phyloP scores from a whole-genome alignment of 2,113 vertebrate species.

The Pagrus major region DNA sequence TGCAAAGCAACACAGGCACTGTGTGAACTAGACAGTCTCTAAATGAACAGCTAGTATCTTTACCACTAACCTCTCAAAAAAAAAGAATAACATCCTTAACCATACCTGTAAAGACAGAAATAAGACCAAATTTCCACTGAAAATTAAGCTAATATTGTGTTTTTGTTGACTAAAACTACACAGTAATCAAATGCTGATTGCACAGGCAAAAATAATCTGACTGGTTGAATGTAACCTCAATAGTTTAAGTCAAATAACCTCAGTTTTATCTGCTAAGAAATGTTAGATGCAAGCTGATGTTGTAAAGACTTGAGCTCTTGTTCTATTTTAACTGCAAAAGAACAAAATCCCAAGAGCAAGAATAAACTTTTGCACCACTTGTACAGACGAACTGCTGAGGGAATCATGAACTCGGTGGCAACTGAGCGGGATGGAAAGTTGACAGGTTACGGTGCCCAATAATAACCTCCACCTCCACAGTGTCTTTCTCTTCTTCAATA shows the following conservation, averaged over 20 bases:
- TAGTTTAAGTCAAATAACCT: background rate
- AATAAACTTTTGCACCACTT: background rate
- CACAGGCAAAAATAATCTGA: background rate
- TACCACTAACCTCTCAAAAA: too few species aligned
- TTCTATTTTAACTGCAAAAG: background rate
- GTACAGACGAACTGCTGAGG: background rate
- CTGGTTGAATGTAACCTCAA: background rate
- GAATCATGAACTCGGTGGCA: background rate
- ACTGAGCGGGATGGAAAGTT: background rate
- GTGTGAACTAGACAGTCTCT: too few species aligned
- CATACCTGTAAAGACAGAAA: too few species aligned
- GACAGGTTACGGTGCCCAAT: background rate
- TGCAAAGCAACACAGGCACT: too few species aligned
- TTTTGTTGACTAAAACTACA: too few species aligned
- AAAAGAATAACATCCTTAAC: too few species aligned
- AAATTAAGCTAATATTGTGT: too few species aligned
- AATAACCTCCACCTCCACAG: conserved; percentile 26
- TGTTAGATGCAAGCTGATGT: background rate
- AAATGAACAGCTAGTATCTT: too few species aligned
- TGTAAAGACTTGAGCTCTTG: background rate
- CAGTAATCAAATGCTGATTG: too few species aligned
- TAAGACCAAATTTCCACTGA: too few species aligned
- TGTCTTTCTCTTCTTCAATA: background rate
- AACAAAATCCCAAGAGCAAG: background rate
- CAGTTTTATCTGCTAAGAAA: background rate